Conservation (phyloP, 2,113 vertebrate species). For the Chroicocephalus ridibundus region DNA sequence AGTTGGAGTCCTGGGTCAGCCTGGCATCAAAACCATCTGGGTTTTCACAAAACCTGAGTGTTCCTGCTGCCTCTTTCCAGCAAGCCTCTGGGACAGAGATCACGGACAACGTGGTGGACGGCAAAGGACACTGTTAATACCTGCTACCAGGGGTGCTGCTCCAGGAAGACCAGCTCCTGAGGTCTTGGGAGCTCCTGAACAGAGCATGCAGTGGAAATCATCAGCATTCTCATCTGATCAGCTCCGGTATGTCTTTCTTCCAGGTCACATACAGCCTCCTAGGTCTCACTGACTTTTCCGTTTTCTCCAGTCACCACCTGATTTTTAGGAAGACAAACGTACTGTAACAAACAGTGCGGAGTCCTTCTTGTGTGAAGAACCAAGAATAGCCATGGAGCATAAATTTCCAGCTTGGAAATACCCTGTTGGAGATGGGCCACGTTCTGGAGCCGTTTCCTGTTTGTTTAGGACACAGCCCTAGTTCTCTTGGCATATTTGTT, state of each 20-base stretch:
- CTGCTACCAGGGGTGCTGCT: not conserved
- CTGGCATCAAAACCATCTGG: not conserved
- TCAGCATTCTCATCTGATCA: not conserved
- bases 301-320: not conserved
- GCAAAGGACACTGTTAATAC: not conserved
- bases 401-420: not conserved
- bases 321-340: not conserved
- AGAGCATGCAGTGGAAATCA: not conserved
- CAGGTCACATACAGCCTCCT: not conserved
- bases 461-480: not conserved
- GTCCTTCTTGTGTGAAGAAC: not conserved
- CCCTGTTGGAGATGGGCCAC: not conserved
- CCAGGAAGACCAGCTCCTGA: not conserved
- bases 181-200: not conserved
- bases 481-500: not conserved
- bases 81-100: not conserved
- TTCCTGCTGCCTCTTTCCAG: not conserved
- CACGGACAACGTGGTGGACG: not conserved
- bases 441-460: not conserved
- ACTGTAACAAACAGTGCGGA: not conserved
- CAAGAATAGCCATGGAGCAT: not conserved
- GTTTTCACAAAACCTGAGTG: not conserved
- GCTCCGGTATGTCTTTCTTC: not conserved
- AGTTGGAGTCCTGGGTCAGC: not conserved
- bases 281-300: not conserved